Evolutionary conservation across 2,797 vertebrate genomes (phyloP).

Genomic region (Crocidura indochinensis): DNA sequence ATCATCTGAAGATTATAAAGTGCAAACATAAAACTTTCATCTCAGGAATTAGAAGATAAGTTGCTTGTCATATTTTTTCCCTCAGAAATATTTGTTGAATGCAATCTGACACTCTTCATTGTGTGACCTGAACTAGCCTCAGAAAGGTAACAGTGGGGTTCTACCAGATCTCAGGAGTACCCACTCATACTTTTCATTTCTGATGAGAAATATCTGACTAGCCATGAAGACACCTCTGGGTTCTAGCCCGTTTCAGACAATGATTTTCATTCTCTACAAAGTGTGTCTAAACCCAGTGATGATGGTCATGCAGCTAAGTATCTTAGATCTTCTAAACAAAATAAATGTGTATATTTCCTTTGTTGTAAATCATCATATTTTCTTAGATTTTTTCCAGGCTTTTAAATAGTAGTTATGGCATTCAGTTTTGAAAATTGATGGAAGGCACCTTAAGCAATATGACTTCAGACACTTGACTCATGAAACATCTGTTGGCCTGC

Average conservation of each 20-base stretch:
- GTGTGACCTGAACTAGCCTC: background rate
- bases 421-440: too few relatives aligned
- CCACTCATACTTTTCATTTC: background rate
- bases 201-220: fast-evolving
- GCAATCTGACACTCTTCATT: background rate
- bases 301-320: background rate
- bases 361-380: background rate
- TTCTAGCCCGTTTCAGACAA: background rate
- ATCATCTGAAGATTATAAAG: slow-evolving; percentile 4
- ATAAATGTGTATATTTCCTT: background rate
- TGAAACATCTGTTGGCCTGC: background rate
- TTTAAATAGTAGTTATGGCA: too few relatives aligned
- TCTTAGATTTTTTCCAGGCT: slow-evolving; percentile 12
- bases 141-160: background rate
- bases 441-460: background rate
- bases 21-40: slow-evolving; percentile 1
- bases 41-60: background rate
- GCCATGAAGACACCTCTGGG: background rate
- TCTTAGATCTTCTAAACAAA: background rate
- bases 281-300: slow-evolving; percentile 5
- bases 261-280: slow-evolving; percentile 39
- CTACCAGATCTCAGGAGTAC: fast-evolving
- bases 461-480: background rate
- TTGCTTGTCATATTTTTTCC: background rate
- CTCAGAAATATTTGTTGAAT: background rate